These are phyloP conservation scores for Drosophila punjabiensis DNA, from an alignment of 1,140 invertebrate genomes.

Conservation along the genomic window DNA sequence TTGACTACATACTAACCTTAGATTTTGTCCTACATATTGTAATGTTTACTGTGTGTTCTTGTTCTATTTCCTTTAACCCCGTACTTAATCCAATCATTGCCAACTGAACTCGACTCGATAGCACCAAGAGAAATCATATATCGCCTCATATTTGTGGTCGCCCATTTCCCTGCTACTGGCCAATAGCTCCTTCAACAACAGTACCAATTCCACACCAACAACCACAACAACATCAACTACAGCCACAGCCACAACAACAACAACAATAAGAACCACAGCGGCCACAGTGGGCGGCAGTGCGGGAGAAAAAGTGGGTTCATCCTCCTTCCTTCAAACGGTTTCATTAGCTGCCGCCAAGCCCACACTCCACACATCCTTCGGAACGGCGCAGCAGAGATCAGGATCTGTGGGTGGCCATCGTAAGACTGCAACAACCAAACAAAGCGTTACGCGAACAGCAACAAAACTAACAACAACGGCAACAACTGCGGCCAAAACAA, in stretches of 20 bases:
- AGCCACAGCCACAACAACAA: constrained; percentile 19
- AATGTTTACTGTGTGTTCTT: constrained; percentile 64
- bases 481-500: constrained; percentile 24
- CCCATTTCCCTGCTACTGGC: constrained; percentile 57
- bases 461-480: constrained; percentile 28
- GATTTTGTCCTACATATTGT: constrained; percentile 15
- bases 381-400: constrained; percentile 16
- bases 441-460: constrained; percentile 24
- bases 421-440: constrained; percentile 37
- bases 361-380: constrained; percentile 24
- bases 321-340: constrained; percentile 45
- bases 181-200: constrained; percentile 19
- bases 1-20: constrained; percentile 1
- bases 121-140: constrained; percentile 71
- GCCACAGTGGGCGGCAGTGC: constrained; percentile 15
- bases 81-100: constrained; percentile 20
- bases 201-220: constrained; percentile 36
- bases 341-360: constrained; percentile 39
- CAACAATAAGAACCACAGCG: constrained; percentile 35
- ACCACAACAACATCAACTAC: constrained; percentile 35
- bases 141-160: constrained; percentile 75
- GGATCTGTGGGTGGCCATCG: constrained; percentile 29
- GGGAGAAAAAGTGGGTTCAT: constrained; percentile 23
- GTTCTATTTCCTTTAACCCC: constrained; percentile 35
- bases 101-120: constrained; percentile 31